Conservation (phyloP, 2,113 vertebrate genomes). For the Phaethornis superciliosus region DNA sequence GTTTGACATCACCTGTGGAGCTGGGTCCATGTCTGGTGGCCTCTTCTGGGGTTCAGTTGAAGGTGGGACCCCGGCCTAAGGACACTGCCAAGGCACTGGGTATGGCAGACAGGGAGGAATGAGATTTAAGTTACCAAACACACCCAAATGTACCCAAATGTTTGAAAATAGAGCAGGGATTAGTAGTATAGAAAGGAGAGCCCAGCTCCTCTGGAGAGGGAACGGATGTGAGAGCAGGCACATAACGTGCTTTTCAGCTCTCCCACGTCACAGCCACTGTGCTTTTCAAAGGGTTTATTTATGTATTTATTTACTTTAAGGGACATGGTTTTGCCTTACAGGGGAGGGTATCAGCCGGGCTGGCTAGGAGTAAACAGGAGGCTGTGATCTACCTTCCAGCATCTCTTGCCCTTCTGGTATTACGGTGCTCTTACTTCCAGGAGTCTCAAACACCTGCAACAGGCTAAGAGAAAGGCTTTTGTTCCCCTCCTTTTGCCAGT, state of each 20-base stretch:
- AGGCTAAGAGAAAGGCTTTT: not conserved
- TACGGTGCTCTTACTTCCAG: not conserved
- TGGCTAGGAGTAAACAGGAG: not conserved
- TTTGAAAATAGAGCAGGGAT: not conserved
- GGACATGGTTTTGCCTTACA: not conserved
- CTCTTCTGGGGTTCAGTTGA: not conserved
- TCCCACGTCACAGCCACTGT: not conserved
- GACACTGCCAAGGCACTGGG: not conserved
- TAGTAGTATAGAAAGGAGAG: not conserved
- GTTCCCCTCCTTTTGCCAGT: not conserved
- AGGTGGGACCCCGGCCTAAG: not conserved
- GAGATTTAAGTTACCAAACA: not conserved
- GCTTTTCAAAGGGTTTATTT: not conserved
- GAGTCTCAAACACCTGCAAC: not conserved
- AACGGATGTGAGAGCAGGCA: not conserved
- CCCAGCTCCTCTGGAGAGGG: not conserved
- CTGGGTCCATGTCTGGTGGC: not conserved
- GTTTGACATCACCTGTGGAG: not conserved
- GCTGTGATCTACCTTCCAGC: not conserved
- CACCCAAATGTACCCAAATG: not conserved
- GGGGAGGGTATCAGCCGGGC: not conserved
- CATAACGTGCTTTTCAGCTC: not conserved
- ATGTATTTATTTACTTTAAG: not conserved
- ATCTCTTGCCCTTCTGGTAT: not conserved
- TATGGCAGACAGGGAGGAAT: not conserved